Conservation (phyloP, 2,888 invertebrate species). For the Syrista parreyssii region DNA sequence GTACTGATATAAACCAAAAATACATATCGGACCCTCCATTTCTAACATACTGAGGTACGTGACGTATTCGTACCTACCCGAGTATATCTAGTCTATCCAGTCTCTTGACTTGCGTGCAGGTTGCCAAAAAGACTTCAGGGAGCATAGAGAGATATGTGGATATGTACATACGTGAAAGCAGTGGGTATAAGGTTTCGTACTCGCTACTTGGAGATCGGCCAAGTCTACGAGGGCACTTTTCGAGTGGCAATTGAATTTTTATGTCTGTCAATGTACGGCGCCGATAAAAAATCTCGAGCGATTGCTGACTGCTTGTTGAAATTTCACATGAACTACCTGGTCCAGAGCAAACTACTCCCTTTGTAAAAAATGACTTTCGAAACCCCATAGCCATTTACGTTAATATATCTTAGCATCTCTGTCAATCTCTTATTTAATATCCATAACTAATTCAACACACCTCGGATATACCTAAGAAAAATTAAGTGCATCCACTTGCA, state of each 20-base stretch:
- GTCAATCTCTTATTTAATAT: not conserved
- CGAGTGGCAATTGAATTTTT: slow-evolving; percentile 50
- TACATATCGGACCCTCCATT: not conserved
- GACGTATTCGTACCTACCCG: not conserved
- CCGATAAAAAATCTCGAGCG: not conserved
- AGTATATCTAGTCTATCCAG: not conserved
- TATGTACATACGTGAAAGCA: slow-evolving; percentile 3
- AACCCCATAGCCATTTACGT: not conserved
- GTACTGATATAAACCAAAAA: not conserved
- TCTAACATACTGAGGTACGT: not conserved
- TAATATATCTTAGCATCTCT: not conserved
- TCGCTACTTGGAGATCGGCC: slow-evolving; percentile 46
- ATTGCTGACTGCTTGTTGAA: not conserved
- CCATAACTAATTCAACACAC: not conserved
- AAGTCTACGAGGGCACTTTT: slow-evolving; percentile 28
- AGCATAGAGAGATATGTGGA: not conserved
- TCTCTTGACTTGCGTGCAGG: not conserved
- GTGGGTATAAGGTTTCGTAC: slow-evolving; percentile 28
- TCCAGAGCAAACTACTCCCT: not conserved
- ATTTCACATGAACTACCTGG: not conserved
- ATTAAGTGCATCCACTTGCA: not conserved
- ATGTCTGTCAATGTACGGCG: not conserved
- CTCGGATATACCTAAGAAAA: not conserved
- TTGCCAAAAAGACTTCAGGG: not conserved
- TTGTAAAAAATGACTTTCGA: not conserved